Evolutionary conservation across 2,888 invertebrate genomes (phyloP), one percentile per base, ranked within the genome.

Genomic region (Lomographa bimaculata): DNA sequence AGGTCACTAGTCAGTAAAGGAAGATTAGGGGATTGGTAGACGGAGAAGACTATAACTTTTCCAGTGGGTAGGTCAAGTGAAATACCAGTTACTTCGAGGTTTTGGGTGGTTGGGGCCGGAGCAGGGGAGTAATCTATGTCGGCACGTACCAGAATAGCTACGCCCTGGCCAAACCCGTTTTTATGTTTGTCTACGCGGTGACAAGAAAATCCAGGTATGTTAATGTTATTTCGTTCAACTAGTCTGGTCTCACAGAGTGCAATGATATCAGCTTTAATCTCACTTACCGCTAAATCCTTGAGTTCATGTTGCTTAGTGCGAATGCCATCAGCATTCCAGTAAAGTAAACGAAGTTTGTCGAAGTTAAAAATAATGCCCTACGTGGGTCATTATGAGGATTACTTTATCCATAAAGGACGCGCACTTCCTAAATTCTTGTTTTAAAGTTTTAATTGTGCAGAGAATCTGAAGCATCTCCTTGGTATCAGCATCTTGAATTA

Each of bases 221-320:
- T n/a, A 7, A 25, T 7, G 2, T 1, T 7, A 1, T 7, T 1
- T 2, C 25, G 11, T 7, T 12, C n/a, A 6, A 7, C 12, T 1
- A 25, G 12, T 12, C 12, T 6, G 1, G 25, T 12, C 12, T 25
- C 25, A 7, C 12, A 25, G 4, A 25, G 5, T 2, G 25, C 25
- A 3, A 25, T 25, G 6, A 25, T 7, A 4, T 25, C 25, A 1
- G n/a, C 12, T 7, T 25, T 25, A 25, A 25, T 11, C 3, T 11
- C n/a, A 8, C 8, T 11, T 14, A 20, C 18, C 7, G 12, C 26
- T 5, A 20, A 18, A 5, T 21, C 12, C 7, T 8, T 0, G 7
- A 10, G 20, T 29, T 11, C 21, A 7, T 29, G 24, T 24, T 30
- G 30, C 37, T 41, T 46, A 37, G 14, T 48, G 33, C 42, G 19